Percentiles rank a stretch among this genome's conserved stretches.
Conservation (phyloP, 2,113 vertebrate genomes). For the Bos taurus region ARS-UCD2.0 NC_037348.1:41887001-41887500, state of each 20-base stretch:
- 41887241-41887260: not conserved
- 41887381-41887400: constrained; percentile 89
- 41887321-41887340: not conserved
- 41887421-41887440: constrained; percentile 92
- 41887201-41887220: not conserved
- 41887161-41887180: not conserved
- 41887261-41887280: not conserved
- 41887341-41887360: not conserved
- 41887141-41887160: not conserved
- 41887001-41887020: not conserved
- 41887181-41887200: not conserved
- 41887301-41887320: not conserved
- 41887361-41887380: constrained; percentile 26
- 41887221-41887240: not conserved
- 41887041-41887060: not conserved
- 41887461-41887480: constrained; percentile 86
- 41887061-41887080: not conserved
- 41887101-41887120: not conserved
- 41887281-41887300: not conserved
- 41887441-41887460: constrained; percentile 83
- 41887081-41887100: not conserved
- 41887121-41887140: not conserved
- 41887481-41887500: constrained; percentile 89
- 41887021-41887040: not conserved
- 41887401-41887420: constrained; percentile 88